Evolutionary conservation across 2,888 invertebrate genomes (phyloP).

Genomic region (Eueremaeus valkanovi): DNA sequence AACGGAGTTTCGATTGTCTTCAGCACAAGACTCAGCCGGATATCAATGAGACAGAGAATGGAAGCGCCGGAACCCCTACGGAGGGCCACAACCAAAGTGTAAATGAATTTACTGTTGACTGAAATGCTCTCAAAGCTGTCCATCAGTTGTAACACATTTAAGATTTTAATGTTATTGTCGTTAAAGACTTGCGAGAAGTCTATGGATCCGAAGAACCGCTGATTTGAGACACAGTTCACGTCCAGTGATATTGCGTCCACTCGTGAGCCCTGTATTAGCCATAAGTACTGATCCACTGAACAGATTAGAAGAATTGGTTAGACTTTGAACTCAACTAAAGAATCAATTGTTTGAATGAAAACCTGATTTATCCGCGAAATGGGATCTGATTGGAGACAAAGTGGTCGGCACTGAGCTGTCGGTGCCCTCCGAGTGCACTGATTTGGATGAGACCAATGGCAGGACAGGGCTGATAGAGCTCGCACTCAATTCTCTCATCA

Average conservation of each 20-base stretch:
- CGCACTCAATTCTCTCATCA: slow-evolving; percentile 10
- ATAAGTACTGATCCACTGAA: slow-evolving; percentile 3
- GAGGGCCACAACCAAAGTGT: slow-evolving; percentile 33
- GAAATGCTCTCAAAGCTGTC: slow-evolving; percentile 33
- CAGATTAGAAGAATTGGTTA: not conserved
- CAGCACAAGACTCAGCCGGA: slow-evolving; percentile 33
- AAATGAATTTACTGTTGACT: slow-evolving; percentile 14
- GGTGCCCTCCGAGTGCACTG: not conserved
- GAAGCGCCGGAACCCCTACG: not conserved
- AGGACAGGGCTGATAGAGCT: not conserved
- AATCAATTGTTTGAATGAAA: not conserved
- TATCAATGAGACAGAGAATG: slow-evolving; percentile 36
- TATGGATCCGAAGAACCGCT: slow-evolving; percentile 26
- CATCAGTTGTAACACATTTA: slow-evolving; percentile 29
- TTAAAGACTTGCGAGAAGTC: slow-evolving; percentile 35
- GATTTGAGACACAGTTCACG: not conserved
- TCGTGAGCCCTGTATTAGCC: slow-evolving; percentile 14
- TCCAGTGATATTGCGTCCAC: not conserved
- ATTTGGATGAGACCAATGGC: not conserved
- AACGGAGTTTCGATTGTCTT: slow-evolving; percentile 42
- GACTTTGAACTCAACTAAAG: not conserved
- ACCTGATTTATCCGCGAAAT: not conserved
- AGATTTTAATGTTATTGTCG: slow-evolving; percentile 30
- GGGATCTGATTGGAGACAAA: not conserved
- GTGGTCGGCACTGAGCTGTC: not conserved